These are phyloP conservation scores for Phoenoteleia sp. DNA, from an alignment of 2,888 invertebrate species.

Conservation along the genomic window DNA sequence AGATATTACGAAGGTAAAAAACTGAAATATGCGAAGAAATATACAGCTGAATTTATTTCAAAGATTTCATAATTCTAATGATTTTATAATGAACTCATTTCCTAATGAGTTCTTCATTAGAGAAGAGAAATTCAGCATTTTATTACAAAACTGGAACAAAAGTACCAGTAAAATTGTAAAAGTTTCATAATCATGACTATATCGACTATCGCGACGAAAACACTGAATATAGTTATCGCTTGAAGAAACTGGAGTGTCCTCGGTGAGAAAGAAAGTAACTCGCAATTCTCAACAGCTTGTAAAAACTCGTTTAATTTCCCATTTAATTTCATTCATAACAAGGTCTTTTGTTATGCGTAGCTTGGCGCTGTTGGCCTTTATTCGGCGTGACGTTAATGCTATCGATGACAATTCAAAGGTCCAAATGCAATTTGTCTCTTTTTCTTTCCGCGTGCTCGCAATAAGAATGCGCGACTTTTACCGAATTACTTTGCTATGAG, in stretches of 20 bases:
- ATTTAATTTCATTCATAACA: slow-evolving; percentile 14
- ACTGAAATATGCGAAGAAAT: too few relatives aligned
- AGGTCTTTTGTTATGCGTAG: background rate
- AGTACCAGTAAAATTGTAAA: background rate
- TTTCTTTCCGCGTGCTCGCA: slow-evolving; percentile 16
- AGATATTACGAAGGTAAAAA: too few relatives aligned
- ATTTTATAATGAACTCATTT: too few relatives aligned
- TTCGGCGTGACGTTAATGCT: slow-evolving; percentile 1
- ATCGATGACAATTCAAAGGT: slow-evolving; percentile 32
- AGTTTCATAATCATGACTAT: slow-evolving; percentile 3
- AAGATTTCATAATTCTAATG: too few relatives aligned
- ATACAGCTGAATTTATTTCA: too few relatives aligned
- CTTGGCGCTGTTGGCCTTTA: background rate
- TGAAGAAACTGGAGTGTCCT: background rate
- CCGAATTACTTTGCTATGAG: slow-evolving; percentile 2
- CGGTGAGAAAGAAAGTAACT: background rate
- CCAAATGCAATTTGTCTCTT: slow-evolving; percentile 24
- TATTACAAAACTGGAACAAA: slow-evolving; percentile 9
- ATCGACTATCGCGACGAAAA: slow-evolving; percentile 1
- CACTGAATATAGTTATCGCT: background rate
- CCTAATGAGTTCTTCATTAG: too few relatives aligned
- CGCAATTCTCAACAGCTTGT: slow-evolving; percentile 8
- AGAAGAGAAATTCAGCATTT: too few relatives aligned
- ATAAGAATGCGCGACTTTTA: slow-evolving; percentile 38
- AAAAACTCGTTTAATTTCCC: slow-evolving; percentile 32